Conservation (phyloP, 1,140 invertebrate species). For the Teleogryllus occipitalis region DNA sequence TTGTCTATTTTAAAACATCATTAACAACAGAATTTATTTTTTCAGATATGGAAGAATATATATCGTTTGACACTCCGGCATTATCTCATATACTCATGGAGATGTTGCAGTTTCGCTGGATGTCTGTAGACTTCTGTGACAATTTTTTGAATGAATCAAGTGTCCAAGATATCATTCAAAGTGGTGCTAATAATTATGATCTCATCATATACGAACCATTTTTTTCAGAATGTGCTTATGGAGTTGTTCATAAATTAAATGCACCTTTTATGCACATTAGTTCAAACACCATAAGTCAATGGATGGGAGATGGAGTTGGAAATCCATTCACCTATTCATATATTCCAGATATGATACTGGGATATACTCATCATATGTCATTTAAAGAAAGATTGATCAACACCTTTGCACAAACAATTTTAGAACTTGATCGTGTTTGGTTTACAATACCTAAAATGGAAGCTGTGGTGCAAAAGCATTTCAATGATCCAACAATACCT, state of each 20-base stretch:
- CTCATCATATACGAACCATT: conserved; percentile 36
- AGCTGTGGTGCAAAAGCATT: conserved; percentile 11
- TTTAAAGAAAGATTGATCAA: conserved; percentile 26
- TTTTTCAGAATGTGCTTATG: conserved; percentile 35
- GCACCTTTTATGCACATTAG: conserved; percentile 34
- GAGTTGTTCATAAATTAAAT: conserved; percentile 34
- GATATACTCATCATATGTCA: conserved; percentile 34
- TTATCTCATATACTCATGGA: no score
- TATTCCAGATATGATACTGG: conserved; percentile 32
- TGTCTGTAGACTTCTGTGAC: not conserved
- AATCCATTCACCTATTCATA: conserved; percentile 33
- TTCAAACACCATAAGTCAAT: conserved; percentile 32
- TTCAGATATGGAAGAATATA: no score
- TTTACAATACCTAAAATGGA: conserved; percentile 11
- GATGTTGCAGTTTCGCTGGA: no score
- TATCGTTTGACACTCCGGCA: no score
- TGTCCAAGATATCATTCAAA: not conserved
- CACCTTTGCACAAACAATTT: not conserved
- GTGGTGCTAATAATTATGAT: conserved; percentile 33
- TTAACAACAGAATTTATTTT: no score
- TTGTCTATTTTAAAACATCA: no score
- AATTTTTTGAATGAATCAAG: not conserved
- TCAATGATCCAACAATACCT: conserved; percentile 22
- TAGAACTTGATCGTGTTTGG: not conserved
- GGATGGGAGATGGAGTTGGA: conserved; percentile 35